These are phyloP conservation scores for Cebus imitator DNA, from an alignment of 2,113 vertebrate species.

Conservation along the genomic window DNA sequence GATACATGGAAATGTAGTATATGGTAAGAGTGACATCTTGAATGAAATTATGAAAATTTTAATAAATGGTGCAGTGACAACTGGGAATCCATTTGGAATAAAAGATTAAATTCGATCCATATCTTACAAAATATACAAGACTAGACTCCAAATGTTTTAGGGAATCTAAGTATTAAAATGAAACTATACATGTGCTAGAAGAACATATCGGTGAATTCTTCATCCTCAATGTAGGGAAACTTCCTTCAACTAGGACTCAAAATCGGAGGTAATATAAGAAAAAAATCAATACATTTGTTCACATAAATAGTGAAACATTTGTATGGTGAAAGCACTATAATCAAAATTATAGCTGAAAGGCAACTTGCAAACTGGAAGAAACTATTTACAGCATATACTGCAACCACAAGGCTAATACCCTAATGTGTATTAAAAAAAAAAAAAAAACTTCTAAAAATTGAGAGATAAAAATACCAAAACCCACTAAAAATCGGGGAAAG, in stretches of 20 bases:
- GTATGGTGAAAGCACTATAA: background rate
- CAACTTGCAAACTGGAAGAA: background rate
- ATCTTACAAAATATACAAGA: background rate
- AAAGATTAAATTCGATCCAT: background rate
- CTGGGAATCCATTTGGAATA: background rate
- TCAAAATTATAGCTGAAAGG: background rate
- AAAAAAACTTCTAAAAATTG: background rate
- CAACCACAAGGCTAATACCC: background rate
- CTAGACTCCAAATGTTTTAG: background rate
- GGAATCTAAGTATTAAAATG: background rate
- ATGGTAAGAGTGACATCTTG: background rate
- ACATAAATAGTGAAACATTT: background rate
- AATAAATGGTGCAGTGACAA: background rate
- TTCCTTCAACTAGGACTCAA: slow-evolving; percentile 13
- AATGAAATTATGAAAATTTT: background rate
- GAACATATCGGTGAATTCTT: background rate
- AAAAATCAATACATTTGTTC: background rate
- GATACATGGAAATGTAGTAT: background rate
- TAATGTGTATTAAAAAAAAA: too few species aligned
- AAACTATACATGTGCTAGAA: background rate
- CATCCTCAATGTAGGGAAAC: background rate
- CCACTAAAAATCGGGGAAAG: background rate
- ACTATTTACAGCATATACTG: background rate
- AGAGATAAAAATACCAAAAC: background rate
- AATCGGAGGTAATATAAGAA: background rate